These are phyloP conservation scores for Zaprionus taronus DNA, from an alignment of 1,140 invertebrate species.

Conservation along the genomic window DNA sequence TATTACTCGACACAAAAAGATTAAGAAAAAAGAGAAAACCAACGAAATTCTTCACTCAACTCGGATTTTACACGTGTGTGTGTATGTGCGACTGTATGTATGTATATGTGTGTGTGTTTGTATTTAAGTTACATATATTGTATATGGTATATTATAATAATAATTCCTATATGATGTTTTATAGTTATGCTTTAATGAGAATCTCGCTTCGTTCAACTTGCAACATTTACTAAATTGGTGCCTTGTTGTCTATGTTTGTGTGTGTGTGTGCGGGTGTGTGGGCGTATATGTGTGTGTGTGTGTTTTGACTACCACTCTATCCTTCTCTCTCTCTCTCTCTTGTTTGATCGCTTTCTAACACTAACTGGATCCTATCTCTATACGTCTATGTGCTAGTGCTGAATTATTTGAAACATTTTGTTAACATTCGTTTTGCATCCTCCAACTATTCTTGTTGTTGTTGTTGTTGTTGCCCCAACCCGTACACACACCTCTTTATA, in stretches of 20 bases:
- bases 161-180: conserved; percentile 13
- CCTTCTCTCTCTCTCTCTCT: not conserved
- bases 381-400: conserved; percentile 69
- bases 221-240: conserved; percentile 68
- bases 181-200: conserved; percentile 54
- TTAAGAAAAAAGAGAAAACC: conserved; percentile 23
- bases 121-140: conserved; percentile 26
- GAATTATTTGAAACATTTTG: conserved; percentile 74
- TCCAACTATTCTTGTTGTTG: not conserved
- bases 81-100: conserved; percentile 25
- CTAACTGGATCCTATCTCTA: conserved; percentile 37
- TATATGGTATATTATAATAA: conserved; percentile 23
- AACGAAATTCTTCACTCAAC: conserved; percentile 37
- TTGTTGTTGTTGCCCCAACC: not conserved
- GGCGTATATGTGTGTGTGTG: conserved; percentile 2
- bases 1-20: conserved; percentile 14
- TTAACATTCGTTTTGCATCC: conserved; percentile 53
- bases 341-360: conserved; percentile 7
- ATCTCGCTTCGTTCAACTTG: conserved; percentile 53
- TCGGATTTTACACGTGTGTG: conserved; percentile 46
- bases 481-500: not conserved
- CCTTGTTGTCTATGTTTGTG: conserved; percentile 18
- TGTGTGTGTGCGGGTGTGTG: not conserved
- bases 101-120: conserved; percentile 39
- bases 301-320: conserved; percentile 15